Base-by-base conservation (phyloP, 92 coral and sea anemone species). In the Diadumene lineata region DNA sequence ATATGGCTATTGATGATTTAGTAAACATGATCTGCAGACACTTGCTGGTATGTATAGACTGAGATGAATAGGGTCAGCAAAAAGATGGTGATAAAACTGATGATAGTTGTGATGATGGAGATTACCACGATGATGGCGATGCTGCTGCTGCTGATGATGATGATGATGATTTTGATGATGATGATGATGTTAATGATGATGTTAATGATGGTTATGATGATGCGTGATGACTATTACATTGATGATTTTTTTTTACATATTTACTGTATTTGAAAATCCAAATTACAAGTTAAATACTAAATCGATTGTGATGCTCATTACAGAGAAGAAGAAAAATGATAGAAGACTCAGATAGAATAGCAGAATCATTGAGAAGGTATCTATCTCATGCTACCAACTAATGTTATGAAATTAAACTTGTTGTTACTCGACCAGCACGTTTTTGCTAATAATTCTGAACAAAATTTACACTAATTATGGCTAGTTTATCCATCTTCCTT, bases 291-390 rank as follows among this genome's bases (percentile, higher is more conserved):
- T 19, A n/a, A n/a, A n/a, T n/a, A n/a, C n/a, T n/a, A n/a, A n/a
- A n/a, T n/a, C n/a, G n/a, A n/a, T n/a, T n/a, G n/a, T n/a, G n/a
- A n/a, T n/a, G n/a, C n/a, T n/a, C n/a, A 13, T 62, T 68, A 30
- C 74, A 94, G 98, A 85, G 94, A 74, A 80, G 92, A 69, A 88
- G 79, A 31, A 91, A 90, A 79, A 50, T 86, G 28, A 72, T 84
- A 19, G 98, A 85, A 72, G 98, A 94, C 69, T 94, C 98, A 24
- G 93, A 81, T 43, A 73, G 73, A 78, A 58, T 94, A 43, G 88
- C 92, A 46, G 89, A 85, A n/a, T 85, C 98, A 9, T 72, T 91
- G 75, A 79, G 88, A 64, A 88, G 90, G 98, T 93, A 68, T 25
- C 34, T 10, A 58, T 57, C 74, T 32, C 57, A 26, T 51, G 71